These are phyloP conservation scores for Carlito syrichta DNA, from an alignment of 2,113 vertebrate genomes.

Conservation along the genomic window DNA sequence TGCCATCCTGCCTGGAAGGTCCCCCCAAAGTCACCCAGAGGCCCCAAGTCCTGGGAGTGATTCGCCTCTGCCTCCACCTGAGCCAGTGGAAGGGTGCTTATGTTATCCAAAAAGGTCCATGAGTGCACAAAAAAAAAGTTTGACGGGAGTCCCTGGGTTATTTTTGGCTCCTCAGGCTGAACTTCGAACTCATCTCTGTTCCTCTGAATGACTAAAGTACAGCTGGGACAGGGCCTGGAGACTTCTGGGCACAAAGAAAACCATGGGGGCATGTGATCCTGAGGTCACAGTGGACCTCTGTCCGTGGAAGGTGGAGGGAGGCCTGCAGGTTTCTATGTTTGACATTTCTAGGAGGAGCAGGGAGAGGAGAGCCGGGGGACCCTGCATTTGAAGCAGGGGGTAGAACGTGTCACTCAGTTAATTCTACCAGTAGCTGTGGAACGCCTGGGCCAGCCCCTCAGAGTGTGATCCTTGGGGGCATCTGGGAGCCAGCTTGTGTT, in stretches of 20 bases:
- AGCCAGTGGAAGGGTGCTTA: not conserved
- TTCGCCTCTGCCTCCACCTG: not conserved
- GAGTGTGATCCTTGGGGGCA: not conserved
- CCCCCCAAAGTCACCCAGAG: not conserved
- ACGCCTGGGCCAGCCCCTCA: not conserved
- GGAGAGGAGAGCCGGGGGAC: not conserved
- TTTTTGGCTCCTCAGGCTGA: not conserved
- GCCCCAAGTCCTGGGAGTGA: fast-evolving
- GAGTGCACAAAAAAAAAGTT: too few species aligned
- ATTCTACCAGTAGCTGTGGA: not conserved
- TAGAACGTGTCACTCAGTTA: not conserved
- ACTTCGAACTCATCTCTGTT: not conserved
- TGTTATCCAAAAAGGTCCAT: not conserved
- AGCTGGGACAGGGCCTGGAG: not conserved
- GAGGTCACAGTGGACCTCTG: not conserved
- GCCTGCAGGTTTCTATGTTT: not conserved
- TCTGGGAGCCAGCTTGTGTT: not conserved
- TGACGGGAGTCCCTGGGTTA: not conserved
- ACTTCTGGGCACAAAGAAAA: not conserved
- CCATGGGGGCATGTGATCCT: not conserved
- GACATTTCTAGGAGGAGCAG: not conserved
- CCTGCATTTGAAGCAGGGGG: not conserved
- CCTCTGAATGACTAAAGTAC: fast-evolving
- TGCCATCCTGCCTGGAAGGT: not conserved
- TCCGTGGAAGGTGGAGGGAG: not conserved